Evolutionary conservation across 2,113 vertebrate genomes (phyloP), one percentile per base, ranked within the genome.

Genomic region (Zeus faber): DNA sequence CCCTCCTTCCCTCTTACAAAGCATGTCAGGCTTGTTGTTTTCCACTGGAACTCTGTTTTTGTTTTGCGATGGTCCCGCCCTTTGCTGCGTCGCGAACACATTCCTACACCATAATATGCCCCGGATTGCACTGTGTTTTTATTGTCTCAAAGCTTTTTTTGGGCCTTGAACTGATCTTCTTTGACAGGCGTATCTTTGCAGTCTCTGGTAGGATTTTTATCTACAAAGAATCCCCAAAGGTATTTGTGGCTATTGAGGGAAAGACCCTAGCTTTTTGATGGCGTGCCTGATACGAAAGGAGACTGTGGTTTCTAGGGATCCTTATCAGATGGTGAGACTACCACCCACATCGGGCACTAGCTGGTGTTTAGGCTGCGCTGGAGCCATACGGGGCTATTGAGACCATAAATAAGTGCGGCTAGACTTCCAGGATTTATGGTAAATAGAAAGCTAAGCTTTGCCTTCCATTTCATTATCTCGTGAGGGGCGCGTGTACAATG

Each of bases 391-490:
- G 61, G 41, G 43, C 58, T 74, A 62, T 73, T n/a, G 4, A 66
- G 68, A 61, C 67, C 49, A 33, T 74, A 70, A 80, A 77, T 77
- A 77, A 71, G 58, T 66, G 39, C 1, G 54, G 40, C 57, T 25
- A 64, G 61, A 66, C 66, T 55, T 55, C 6, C 39, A 65, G 57
- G 63, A 81, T 67, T 76, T 73, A 67, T 81, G 63, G 53, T 67
- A 72, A 66, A 75, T 39, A 57, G 31, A 11, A 49, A 48, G 54
- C 40, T 27, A 46, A 60, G 35, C n/a, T 45, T 5, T 20, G 44
- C 60, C 52, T 68, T 76, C 67, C 62, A 70, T 82, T 74, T 79
- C 67, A 79, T 84, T 74, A 76, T 82, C 62, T 76, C 43, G 21
- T 45, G 63, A 41, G 45, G 37, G 73, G 37, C 74, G 56, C 62